Conservation (phyloP, 2,113 vertebrate species). For the Megaceryle torquata region DNA sequence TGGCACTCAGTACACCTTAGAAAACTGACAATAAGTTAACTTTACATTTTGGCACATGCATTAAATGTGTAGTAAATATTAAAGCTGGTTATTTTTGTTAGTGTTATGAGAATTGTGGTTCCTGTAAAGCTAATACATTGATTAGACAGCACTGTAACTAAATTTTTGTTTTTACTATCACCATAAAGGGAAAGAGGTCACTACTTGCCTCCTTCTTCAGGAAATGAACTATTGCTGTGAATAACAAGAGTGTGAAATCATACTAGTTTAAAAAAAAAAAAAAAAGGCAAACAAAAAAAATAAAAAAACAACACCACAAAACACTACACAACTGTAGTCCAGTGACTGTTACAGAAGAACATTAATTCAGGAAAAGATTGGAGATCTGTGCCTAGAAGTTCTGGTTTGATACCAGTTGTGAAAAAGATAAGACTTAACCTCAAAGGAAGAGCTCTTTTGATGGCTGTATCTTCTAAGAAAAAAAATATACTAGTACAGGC, state of each 20-base stretch:
- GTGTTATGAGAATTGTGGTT: not conserved
- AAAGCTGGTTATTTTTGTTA: conserved; percentile 50
- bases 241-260: not conserved
- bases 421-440: not conserved
- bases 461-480: not conserved
- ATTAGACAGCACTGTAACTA: not conserved
- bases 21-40: not conserved
- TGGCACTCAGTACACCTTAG: not conserved
- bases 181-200: not conserved
- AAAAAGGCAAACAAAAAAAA: not conserved
- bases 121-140: not conserved
- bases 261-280: not conserved
- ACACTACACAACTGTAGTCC: not conserved
- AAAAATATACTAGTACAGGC: not conserved
- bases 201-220: not conserved
- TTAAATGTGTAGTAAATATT: not conserved
- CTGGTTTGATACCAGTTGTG: not conserved
- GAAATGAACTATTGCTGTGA: not conserved
- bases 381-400: not conserved
- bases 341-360: not conserved
- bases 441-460: not conserved
- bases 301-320: not conserved
- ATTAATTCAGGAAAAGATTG: not conserved
- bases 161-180: not conserved
- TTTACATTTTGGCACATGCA: conserved; percentile 32